Conservation (phyloP, 2,888 invertebrate species). For the Drosophila hamatofila region DNA sequence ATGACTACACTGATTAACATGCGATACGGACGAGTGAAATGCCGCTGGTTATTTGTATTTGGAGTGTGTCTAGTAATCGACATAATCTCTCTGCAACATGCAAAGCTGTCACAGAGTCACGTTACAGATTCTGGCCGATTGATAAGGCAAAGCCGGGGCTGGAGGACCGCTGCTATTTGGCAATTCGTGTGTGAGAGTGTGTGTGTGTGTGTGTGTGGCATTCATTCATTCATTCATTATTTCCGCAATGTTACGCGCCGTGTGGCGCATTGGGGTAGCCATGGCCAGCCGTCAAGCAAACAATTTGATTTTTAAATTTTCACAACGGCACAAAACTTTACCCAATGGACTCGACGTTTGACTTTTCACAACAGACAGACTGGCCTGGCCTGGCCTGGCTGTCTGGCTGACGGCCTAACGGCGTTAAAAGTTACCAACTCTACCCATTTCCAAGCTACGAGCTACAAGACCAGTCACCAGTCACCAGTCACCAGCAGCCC, state of each 20-base stretch:
- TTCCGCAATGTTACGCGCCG: slow-evolving; percentile 53
- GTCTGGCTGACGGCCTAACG: slow-evolving; percentile 13
- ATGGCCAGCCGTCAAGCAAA: slow-evolving; percentile 33
- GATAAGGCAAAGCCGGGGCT: slow-evolving; percentile 12
- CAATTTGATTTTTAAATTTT: slow-evolving; percentile 61
- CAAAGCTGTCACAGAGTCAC: slow-evolving; percentile 56
- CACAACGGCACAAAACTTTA: slow-evolving; percentile 53
- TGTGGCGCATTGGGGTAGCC: slow-evolving; percentile 5
- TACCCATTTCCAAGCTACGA: neutral
- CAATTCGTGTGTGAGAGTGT: slow-evolving; percentile 30
- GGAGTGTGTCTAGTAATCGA: slow-evolving; percentile 1
- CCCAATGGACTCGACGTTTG: slow-evolving; percentile 69
- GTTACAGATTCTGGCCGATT: slow-evolving; percentile 50
- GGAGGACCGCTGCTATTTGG: slow-evolving; percentile 22
- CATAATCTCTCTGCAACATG: slow-evolving; percentile 44
- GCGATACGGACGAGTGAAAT: slow-evolving; percentile 2
- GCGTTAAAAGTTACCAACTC: slow-evolving; percentile 46
- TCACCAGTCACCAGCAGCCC: too few relatives aligned
- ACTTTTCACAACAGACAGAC: slow-evolving; percentile 55
- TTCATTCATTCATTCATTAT: slow-evolving; percentile 74
- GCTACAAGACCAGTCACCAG: slow-evolving; percentile 3
- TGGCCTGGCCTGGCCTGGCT: neutral
- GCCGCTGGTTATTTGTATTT: slow-evolving; percentile 21
- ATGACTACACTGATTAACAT: slow-evolving; percentile 16
- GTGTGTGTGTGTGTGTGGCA: slow-evolving; percentile 68